Base-by-base conservation (phyloP, 2,113 vertebrate species). In the Corapipo altera region DNA sequence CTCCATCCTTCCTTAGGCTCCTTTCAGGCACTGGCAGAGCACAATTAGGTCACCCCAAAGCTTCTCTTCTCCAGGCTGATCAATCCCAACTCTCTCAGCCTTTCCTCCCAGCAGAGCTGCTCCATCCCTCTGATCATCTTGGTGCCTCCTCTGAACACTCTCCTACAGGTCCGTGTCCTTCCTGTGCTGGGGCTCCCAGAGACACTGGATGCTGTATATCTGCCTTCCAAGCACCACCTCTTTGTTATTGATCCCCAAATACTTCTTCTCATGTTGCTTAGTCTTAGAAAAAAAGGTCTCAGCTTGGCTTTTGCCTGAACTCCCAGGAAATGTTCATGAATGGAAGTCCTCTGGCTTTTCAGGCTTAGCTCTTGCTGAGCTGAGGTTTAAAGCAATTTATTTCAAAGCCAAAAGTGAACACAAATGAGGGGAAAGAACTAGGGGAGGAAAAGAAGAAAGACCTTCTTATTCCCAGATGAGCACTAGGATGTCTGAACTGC, bases 311-410 rank as follows among this genome's bases (percentile, higher is more conserved):
- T 94, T 92, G 44, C 95, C 90, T 52, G 43, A 83, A 32, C 65
- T 96, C 73, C 57, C 52, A 39, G 44, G 49, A 87, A 91, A 64
- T 49, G 58, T 61, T 82, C 89, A 49, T 74, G 71, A 94, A 59
- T 30, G 21, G 90, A 49, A 59, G 28, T 84, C 77, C 74, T 95
- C 57, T 84, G 88, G 51, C 66, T 97, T 95, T 84, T 69, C 81
- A 84, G 64, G 85, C 91, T 97, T 91, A 89, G 88, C 86, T 92
- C 92, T 85, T 26, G 65, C 71, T 48, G 85, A 96, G 72, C 83
- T 54, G 73, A 86, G 90, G 87, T 96, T 95, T 78, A 67, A 97
- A 92, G 84, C 89, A 71, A 88, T 95, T 95, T 97, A 88, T 97
- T 96, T 94, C 52, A 64, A 95, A 97, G 91, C 83, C 49, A 30